Conservation (phyloP, 2,888 invertebrate genomes). For the Megamerina dolium region DNA sequence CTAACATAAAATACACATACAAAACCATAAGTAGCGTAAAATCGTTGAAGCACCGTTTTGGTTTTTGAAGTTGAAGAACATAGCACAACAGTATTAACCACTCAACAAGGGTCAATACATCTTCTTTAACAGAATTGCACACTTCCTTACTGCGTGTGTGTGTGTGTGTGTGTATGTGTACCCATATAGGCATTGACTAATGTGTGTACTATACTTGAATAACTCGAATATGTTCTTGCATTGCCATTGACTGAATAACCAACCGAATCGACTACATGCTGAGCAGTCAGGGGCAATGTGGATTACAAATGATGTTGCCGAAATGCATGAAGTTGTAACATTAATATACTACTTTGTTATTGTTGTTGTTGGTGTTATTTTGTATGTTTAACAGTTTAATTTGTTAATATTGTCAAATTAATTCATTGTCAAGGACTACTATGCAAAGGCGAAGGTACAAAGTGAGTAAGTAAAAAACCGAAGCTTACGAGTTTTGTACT, state of each 20-base stretch:
- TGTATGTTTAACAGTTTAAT: slow-evolving; percentile 39
- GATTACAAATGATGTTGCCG: slow-evolving; percentile 42
- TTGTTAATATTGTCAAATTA: slow-evolving; percentile 47
- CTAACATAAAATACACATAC: too few relatives aligned
- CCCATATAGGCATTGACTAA: neutral
- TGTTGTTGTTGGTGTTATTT: slow-evolving; percentile 3
- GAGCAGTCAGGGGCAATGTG: slow-evolving; percentile 35
- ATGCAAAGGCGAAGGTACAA: too few relatives aligned
- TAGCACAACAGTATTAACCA: too few relatives aligned
- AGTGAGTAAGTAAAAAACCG: too few relatives aligned
- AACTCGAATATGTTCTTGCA: too few relatives aligned
- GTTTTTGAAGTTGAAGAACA: too few relatives aligned
- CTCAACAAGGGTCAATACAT: slow-evolving; percentile 43
- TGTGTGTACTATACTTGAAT: too few relatives aligned
- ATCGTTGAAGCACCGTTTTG: too few relatives aligned
- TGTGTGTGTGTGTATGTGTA: neutral
- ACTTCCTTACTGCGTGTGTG: slow-evolving; percentile 2
- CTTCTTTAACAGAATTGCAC: slow-evolving; percentile 25
- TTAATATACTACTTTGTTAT: slow-evolving; percentile 1
- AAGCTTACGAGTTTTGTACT: too few relatives aligned
- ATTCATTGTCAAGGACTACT: slow-evolving; percentile 21
- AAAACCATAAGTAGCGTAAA: too few relatives aligned
- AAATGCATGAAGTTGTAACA: slow-evolving; percentile 18
- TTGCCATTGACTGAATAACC: slow-evolving; percentile 5
- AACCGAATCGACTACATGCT: slow-evolving; percentile 33